Base-by-base conservation (phyloP, 1,140 invertebrate genomes). In the Neodiprion pinetum region DNA sequence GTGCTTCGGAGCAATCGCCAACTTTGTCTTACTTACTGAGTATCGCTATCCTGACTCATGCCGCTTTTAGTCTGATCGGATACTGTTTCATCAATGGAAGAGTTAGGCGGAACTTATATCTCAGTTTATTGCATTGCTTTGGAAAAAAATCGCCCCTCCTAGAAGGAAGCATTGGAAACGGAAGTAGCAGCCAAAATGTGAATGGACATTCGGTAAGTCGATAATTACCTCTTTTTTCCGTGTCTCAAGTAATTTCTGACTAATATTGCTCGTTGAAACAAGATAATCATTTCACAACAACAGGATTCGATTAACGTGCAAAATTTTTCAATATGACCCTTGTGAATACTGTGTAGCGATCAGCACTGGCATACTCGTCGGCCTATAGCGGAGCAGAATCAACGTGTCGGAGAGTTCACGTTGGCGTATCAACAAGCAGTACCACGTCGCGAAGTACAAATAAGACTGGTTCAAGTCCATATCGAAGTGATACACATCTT, bases 371-470 rank as follows among this genome's bases (percentile, higher is more conserved):
- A 0, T 97, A 97, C 83, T 93, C 86, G n/a, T 85, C 87, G 21
- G 83, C 83, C 73, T 89, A 90, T 85, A 82, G 88, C 67, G 86
- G 86, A 4, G 81, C 84, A 8, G 87, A 89, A 47, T 83, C 84
- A 9, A 89, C 91, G 21, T 89, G 92, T 1, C 88, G 94, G 76
- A 88, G 96, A 69, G 97, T 88, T 11, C 87, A 97, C 82, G 93
- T 98, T 76, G 97, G 97, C 28, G 97, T 98, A 75, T 98, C 97
- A n/a, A 97, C 96, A 0, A 97, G 96, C 0, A 97, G 95, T 73
- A 98, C 97, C 1, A 99, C 97, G 1, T 97, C 96, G 14, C 90
- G 96, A 72, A 98, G 96, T 50, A 98, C 97, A 7, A 97, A 96
- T 50, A 98, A 98, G 87, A 98, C 96, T 9, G 95, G 95, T 80